These are phyloP conservation scores for Trogon melanurus DNA, from an alignment of 2,113 vertebrate genomes.

Conservation along the genomic window DNA sequence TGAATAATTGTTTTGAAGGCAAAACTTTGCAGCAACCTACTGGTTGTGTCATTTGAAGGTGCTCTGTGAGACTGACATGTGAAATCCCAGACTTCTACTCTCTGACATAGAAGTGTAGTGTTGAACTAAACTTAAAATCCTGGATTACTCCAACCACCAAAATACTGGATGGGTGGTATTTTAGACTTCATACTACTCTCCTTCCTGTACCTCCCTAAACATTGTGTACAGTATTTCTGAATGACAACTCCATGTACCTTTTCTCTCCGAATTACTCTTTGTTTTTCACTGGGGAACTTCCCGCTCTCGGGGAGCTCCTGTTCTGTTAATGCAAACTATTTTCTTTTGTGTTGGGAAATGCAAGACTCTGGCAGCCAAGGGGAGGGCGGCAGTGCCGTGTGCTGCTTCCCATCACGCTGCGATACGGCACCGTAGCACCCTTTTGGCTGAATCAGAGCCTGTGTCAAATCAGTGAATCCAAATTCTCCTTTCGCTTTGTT, in stretches of 20 bases:
- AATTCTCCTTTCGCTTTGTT: background rate
- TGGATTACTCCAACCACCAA: background rate
- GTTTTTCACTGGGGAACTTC: background rate
- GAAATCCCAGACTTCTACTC: background rate
- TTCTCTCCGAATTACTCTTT: background rate
- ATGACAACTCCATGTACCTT: background rate
- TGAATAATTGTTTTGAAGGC: background rate
- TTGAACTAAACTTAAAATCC: background rate
- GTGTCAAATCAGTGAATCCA: background rate
- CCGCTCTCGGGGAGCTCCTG: background rate
- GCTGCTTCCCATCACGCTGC: fast-evolving
- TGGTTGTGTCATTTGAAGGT: background rate
- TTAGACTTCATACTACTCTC: background rate
- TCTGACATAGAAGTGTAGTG: background rate
- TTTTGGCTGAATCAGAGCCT: background rate
- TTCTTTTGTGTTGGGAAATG: background rate
- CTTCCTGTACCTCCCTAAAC: background rate
- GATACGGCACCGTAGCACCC: background rate
- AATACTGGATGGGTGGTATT: background rate
- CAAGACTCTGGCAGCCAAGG: background rate
- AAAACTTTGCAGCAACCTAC: background rate
- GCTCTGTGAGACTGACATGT: background rate
- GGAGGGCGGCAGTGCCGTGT: too few relatives aligned
- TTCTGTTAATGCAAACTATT: background rate
- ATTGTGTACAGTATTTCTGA: background rate